Evolutionary conservation across 1,140 invertebrate species (phyloP).

Genomic region (Drosophila persimilis): DNA sequence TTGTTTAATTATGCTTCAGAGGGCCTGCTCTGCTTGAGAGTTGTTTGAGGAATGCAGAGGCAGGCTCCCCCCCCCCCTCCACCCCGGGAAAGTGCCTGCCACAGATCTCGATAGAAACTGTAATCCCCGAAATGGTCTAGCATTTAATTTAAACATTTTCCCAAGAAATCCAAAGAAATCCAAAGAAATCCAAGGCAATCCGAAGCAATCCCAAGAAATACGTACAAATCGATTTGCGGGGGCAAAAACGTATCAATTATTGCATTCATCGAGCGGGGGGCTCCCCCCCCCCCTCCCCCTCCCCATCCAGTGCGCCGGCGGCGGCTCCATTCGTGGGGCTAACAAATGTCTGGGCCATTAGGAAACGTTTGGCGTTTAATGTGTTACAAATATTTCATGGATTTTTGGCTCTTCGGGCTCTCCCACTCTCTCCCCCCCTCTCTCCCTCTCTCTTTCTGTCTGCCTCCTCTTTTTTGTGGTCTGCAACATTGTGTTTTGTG

Average conservation of each 20-base stretch:
- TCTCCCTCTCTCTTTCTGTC: neutral
- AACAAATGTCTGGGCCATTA: constrained; percentile 71
- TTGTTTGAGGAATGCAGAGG: constrained; percentile 60
- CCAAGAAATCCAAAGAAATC: constrained; percentile 24
- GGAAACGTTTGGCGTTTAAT: constrained; percentile 73
- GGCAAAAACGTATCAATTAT: constrained; percentile 44
- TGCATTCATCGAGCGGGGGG: constrained; percentile 1
- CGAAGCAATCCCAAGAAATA: neutral
- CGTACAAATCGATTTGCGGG: constrained; percentile 24
- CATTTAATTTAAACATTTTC: constrained; percentile 45
- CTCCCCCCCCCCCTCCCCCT: too few relatives aligned
- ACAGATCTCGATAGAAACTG: neutral
- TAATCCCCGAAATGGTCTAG: constrained; percentile 21
- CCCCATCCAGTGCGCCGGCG: constrained; percentile 18
- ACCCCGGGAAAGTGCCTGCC: constrained; percentile 5
- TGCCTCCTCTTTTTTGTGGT: constrained; percentile 27
- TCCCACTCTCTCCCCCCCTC: neutral
- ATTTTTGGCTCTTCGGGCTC: constrained; percentile 17
- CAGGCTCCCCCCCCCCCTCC: neutral
- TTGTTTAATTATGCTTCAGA: constrained; percentile 77
- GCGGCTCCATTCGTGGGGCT: constrained; percentile 16
- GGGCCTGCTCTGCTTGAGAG: constrained; percentile 23
- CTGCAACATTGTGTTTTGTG: constrained; percentile 65
- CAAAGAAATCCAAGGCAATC: too few relatives aligned
- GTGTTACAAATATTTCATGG: constrained; percentile 79